A percentile compares a stretch with the other conserved stretches of the same genome.
Conservation (phyloP, 2,113 vertebrate species). For the Kryptolebias marmoratus region DNA sequence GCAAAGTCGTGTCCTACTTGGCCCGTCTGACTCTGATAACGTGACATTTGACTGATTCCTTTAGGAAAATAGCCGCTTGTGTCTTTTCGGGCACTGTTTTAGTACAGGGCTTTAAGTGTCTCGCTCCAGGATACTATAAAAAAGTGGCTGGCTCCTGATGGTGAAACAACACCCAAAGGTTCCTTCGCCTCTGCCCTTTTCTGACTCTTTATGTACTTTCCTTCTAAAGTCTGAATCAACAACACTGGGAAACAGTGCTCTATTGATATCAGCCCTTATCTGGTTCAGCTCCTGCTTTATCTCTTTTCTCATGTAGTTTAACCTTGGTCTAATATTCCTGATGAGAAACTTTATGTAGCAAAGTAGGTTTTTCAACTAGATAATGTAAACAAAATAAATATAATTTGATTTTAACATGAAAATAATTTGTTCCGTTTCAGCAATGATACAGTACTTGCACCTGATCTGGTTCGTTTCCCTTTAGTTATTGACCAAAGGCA, state of each 20-base stretch:
- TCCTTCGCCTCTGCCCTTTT: slow-evolving; percentile 9
- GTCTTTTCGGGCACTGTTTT: neutral
- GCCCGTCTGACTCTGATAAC: neutral
- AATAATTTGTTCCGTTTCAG: no score
- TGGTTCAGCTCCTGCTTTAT: no score
- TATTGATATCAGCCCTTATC: neutral
- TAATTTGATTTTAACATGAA: no score
- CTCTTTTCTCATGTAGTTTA: no score
- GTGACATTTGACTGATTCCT: neutral
- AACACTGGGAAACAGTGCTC: neutral
- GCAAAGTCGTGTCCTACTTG: no score
- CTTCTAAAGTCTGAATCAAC: slow-evolving; percentile 15
- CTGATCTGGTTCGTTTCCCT: no score
- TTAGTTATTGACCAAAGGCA: no score
- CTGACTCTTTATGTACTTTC: slow-evolving; percentile 15
- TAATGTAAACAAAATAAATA: no score
- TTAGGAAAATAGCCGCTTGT: slow-evolving; percentile 10
- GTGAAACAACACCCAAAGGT: neutral
- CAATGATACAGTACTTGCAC: no score
- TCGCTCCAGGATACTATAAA: neutral
- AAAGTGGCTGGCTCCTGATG: slow-evolving; percentile 7
- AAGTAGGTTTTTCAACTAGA: no score
- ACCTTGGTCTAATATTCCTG: no score
- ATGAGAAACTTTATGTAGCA: no score
- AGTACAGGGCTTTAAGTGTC: slow-evolving; percentile 17